Percentiles rank a stretch among this genome's conserved stretches.
phyloP scores from a whole-genome alignment of 2,113 vertebrate genomes.

The Parus major region DNA sequence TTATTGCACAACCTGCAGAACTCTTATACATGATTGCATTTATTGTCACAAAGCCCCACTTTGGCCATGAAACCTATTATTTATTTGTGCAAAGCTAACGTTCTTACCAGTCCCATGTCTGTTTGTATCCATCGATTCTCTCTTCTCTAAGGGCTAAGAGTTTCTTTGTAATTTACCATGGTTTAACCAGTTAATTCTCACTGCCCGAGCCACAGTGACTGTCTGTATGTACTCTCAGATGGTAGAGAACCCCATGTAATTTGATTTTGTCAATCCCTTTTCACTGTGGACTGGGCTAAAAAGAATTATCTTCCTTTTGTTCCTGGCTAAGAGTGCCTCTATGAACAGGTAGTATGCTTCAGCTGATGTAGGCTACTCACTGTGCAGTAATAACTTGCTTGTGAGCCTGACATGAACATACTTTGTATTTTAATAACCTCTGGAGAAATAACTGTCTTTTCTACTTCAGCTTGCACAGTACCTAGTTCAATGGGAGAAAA shows the following conservation, averaged over 20 bases:
- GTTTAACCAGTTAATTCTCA: constrained; percentile 3
- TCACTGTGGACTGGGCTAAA: not conserved
- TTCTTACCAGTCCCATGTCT: not conserved
- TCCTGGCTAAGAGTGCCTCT: not conserved
- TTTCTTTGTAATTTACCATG: not conserved
- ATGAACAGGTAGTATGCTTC: not conserved
- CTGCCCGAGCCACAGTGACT: not conserved
- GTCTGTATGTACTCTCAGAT: not conserved
- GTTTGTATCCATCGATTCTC: not conserved
- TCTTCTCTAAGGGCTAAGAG: not conserved
- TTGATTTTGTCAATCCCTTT: constrained; percentile 29
- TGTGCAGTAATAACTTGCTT: constrained; percentile 44
- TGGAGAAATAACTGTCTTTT: constrained; percentile 16
- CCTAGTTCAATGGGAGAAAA: not conserved
- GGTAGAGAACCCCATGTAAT: constrained; percentile 3
- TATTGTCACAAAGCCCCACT: not conserved
- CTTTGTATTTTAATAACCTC: constrained; percentile 56
- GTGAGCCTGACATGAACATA: constrained; percentile 33
- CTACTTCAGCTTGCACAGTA: not conserved
- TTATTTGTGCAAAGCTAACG: not conserved
- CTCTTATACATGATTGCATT: not conserved
- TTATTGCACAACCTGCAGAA: not conserved
- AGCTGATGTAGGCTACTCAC: not conserved
- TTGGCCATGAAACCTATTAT: not conserved
- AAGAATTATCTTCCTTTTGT: constrained; percentile 18